phyloP scores from a whole-genome alignment of 2,888 invertebrate species.

The Meloe dianella region DNA sequence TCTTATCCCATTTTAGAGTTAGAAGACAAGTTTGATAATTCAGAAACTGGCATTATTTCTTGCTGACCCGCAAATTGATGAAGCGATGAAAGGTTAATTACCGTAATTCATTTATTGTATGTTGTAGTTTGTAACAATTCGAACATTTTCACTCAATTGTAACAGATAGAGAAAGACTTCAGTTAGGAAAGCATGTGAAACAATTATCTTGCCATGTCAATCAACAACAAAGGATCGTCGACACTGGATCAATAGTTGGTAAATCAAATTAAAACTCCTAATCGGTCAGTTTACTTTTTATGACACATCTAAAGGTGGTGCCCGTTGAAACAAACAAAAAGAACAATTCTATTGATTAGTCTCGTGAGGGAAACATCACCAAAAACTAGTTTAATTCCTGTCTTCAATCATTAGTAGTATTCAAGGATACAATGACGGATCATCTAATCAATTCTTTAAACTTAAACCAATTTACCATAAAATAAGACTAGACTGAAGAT shows the following conservation, averaged over 20 bases:
- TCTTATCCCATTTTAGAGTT: constrained; percentile 22
- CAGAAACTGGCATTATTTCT: constrained; percentile 24
- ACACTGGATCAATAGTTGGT: background rate
- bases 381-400: background rate
- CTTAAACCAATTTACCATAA: constrained; percentile 19
- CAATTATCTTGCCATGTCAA: background rate
- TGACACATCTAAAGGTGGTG: background rate
- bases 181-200: background rate
- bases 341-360: background rate
- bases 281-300: background rate
- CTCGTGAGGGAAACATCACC: background rate
- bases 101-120: background rate
- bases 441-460: constrained; percentile 20
- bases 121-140: background rate
- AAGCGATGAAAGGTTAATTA: constrained; percentile 33
- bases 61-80: constrained; percentile 32
- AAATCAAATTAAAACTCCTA: background rate
- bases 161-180: background rate
- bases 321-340: background rate
- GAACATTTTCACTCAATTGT: background rate
- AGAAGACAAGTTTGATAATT: constrained; percentile 23
- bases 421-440: background rate
- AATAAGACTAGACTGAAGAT: constrained; percentile 15
- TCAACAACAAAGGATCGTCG: background rate
- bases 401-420: background rate